phyloP scores from a whole-genome alignment of 2,113 vertebrate species.

The Gymnogyps californianus region DNA sequence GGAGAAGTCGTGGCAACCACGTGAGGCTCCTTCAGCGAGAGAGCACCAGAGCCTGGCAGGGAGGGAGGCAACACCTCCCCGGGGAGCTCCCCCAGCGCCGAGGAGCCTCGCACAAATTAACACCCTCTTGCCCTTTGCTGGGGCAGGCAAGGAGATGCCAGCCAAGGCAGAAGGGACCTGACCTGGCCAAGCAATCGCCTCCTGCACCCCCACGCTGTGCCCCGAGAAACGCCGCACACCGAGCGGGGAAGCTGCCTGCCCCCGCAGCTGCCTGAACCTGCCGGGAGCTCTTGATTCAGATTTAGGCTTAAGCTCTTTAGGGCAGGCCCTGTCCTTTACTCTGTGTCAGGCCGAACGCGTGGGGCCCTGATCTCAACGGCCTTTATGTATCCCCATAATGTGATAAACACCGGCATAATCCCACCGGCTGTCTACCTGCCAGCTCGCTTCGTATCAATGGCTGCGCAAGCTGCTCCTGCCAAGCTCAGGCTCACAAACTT shows the following conservation, averaged over 20 bases:
- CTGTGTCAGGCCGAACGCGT: background rate
- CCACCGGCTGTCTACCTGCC: background rate
- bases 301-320: conserved; percentile 17
- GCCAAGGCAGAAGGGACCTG: background rate
- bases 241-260: background rate
- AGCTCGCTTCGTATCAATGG: background rate
- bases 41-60: background rate
- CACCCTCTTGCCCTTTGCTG: background rate
- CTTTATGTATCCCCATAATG: background rate
- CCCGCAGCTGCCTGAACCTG: background rate
- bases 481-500: background rate
- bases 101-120: background rate
- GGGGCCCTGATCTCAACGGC: background rate
- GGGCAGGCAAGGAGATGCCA: background rate
- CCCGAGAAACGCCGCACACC: rapidly evolving
- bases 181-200: background rate
- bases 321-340: background rate
- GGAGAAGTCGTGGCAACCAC: background rate
- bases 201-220: background rate
- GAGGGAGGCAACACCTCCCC: background rate
- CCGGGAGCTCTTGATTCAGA: background rate
- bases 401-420: background rate
- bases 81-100: background rate
- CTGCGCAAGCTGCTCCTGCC: background rate
- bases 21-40: background rate